These are phyloP conservation scores for Lithosia quadra DNA, from an alignment of 2,888 invertebrate genomes.

Conservation along the genomic window DNA sequence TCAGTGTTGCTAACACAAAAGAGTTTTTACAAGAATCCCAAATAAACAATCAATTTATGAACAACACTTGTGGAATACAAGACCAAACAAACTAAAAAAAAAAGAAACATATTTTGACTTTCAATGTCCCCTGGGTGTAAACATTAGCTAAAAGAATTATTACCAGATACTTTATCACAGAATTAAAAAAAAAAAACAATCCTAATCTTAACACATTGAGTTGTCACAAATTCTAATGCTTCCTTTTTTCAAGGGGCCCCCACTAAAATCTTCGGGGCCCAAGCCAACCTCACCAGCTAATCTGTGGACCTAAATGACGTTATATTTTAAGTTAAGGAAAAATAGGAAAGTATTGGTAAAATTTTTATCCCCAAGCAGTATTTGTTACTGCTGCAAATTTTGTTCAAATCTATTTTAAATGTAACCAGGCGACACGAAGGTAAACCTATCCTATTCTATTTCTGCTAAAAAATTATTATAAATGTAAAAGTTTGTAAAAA, in stretches of 20 bases:
- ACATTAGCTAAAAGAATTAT: not conserved
- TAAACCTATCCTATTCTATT: too few species aligned
- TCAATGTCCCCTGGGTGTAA: not conserved
- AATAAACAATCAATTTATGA: slow-evolving; percentile 40
- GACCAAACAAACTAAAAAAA: slow-evolving; percentile 9
- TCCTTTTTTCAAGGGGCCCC: not conserved
- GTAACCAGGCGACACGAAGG: too few species aligned
- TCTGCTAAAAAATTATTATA: too few species aligned
- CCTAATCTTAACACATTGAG: not conserved
- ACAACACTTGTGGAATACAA: slow-evolving; percentile 29
- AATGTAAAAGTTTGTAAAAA: too few species aligned
- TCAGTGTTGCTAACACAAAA: not conserved
- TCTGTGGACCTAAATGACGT: too few species aligned
- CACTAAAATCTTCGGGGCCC: too few species aligned
- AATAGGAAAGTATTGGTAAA: too few species aligned
- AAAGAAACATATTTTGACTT: slow-evolving; percentile 7
- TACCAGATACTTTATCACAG: slow-evolving; percentile 2
- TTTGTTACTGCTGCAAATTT: too few species aligned
- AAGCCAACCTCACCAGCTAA: too few species aligned
- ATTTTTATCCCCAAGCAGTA: too few species aligned
- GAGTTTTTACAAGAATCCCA: slow-evolving; percentile 9
- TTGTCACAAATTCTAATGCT: not conserved
- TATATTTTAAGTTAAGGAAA: too few species aligned
- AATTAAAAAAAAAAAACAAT: slow-evolving; percentile 9
- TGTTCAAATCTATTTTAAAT: too few species aligned